Evolutionary conservation across 2,113 vertebrate genomes (phyloP).

Genomic region (Chamaea fasciata): DNA sequence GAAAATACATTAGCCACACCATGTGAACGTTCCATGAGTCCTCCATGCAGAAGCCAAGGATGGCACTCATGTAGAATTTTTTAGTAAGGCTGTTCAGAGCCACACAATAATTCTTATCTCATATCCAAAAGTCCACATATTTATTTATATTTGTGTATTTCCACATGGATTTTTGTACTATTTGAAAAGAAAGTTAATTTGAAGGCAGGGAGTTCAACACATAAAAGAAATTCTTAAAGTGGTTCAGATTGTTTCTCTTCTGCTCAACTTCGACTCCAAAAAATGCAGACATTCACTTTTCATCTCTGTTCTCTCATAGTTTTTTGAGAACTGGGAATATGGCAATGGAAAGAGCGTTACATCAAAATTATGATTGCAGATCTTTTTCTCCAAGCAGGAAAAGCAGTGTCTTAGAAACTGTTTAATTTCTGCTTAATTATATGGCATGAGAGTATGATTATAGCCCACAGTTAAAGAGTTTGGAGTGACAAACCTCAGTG

Average conservation of each 20-base stretch:
- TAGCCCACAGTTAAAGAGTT: background rate
- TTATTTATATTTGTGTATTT: background rate
- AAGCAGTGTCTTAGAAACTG: background rate
- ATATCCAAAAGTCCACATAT: background rate
- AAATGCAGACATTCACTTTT: background rate
- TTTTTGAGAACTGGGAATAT: background rate
- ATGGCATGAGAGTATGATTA: background rate
- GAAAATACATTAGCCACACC: constrained; percentile 11
- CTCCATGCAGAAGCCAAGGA: background rate
- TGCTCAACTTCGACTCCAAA: background rate
- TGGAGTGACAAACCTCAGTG: background rate
- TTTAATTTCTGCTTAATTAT: background rate
- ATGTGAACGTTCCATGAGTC: background rate
- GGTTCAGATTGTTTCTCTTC: background rate
- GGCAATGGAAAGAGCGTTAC: background rate
- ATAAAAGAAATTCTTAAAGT: background rate
- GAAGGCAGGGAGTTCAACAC: background rate
- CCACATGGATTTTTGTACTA: background rate
- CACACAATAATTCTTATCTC: background rate
- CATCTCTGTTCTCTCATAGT: background rate
- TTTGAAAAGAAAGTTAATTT: background rate
- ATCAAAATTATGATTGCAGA: background rate
- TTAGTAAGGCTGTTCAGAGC: background rate
- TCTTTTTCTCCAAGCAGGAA: background rate
- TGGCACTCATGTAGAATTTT: background rate